Percentiles rank a stretch among this genome's conserved stretches.
phyloP scores from a whole-genome alignment of 2,888 invertebrate genomes.

The Electrophaes corylata region DNA sequence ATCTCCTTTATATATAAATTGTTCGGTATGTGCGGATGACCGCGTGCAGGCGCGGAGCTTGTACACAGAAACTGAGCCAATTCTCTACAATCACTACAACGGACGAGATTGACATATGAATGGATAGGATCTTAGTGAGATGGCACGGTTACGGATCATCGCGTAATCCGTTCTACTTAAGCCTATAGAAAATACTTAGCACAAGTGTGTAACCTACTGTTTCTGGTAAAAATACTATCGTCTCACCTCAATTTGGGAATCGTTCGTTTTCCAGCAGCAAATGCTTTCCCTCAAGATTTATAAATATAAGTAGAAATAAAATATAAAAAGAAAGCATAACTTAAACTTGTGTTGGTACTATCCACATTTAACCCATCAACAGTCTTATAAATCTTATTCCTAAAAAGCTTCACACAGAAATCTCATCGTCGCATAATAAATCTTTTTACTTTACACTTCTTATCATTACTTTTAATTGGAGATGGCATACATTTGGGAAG shows the following conservation, averaged over 20 bases:
- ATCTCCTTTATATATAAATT: conserved; percentile 76
- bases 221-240: not conserved
- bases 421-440: not conserved
- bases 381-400: not conserved
- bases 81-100: conserved; percentile 63
- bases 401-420: conserved; percentile 11
- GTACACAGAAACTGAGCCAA: conserved; percentile 74
- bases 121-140: conserved; percentile 56
- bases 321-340: too few species aligned
- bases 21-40: conserved; percentile 59
- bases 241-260: not conserved
- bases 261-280: too few species aligned
- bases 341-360: too few species aligned
- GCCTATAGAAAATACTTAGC: conserved; percentile 16
- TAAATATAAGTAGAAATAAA: too few species aligned
- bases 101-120: conserved; percentile 68
- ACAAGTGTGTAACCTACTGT: too few species aligned
- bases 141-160: conserved; percentile 60
- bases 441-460: conserved; percentile 4
- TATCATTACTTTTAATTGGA: conserved; percentile 9
- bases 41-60: conserved; percentile 59
- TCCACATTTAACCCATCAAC: too few species aligned
- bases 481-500: not conserved
- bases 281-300: too few species aligned
- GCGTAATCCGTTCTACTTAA: conserved; percentile 32